Base-by-base conservation (phyloP, 1,140 invertebrate genomes). In the Solenopsis invicta region DNA sequence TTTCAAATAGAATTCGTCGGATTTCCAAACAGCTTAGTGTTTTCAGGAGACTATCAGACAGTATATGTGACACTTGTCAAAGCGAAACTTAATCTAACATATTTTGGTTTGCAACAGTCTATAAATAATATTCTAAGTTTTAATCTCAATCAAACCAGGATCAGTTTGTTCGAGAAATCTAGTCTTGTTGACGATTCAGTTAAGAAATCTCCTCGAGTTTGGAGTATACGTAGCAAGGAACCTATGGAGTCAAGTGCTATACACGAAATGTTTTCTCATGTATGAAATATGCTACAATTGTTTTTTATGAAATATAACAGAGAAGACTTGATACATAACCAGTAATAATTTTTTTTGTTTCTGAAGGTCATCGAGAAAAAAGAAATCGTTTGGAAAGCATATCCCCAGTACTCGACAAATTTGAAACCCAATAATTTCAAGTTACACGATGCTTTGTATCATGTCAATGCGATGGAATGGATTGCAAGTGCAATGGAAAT, bases 401-500 rank as follows among this genome's bases (percentile, higher is more conserved):
- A 97, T 94, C 97, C 97, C 13, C 92, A 96, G 29, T 97, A 97
- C 92, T 85, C 92, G 29, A 89, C 93, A 5, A 88, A 93, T 13
- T 85, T 93, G 45, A 92, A 93, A 59, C 86, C 96, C 3, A 95
- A 95, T 66, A 94, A 95, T 56, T 97, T 97, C 91, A 93, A 96
- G 66, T 88, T 97, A 0, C 92, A 96, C 87, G 94, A 96, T 74
- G 93, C 94, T 10, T 81, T 97, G 37, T 97, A 96, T 93, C 96
- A 97, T 91, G 91, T 97, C 0, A 97, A 97, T 95, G 96, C 96
- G 10, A 97, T 97, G 75, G 97, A 29, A 29, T 29, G 29, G 29
- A 29, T 29, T 29, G 29, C 1, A 29, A 29, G 29, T 29, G 29
- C 29, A 97, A 93, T 96, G 96, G 97, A 97, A 95, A 97, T 97